Evolutionary conservation across 2,797 vertebrate species (phyloP), one percentile per base, ranked within the genome.

Genomic region (Brachymystax lenok): DNA sequence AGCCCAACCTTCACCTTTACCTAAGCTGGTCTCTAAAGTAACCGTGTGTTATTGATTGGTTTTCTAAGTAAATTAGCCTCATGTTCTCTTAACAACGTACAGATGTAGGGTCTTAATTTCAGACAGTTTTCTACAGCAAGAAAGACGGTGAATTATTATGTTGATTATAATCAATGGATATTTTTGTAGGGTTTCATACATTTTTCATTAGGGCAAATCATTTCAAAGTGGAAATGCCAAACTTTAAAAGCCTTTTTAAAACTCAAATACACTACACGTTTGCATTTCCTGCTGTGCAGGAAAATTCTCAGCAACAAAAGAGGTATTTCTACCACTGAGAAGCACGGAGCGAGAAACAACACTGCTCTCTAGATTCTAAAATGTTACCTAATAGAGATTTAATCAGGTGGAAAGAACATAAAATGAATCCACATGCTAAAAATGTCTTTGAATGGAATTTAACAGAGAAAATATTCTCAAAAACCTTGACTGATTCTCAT

Each of bases 41-140:
- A 61, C 59, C 0, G 7, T 84, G 75, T 73, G 33, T 84, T 84
- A 83, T 79, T 85, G 75, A 80, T 75, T 63, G 66, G 67, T 28
- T 72, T 79, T 82, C 51, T 75, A 75, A 88, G 69, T 80, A 70
- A 84, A 88, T 89, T 82, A 79, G 78, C 82, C 61, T n/a, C 76
- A 27, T 30, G 24, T 79, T 70, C 72, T 77, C 70, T 73, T 21
- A 75, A 75, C 73, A 75, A 77, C 46, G 82, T 35, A 24, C 59
- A 21, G 59, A 61, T 21, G 59, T 46, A 46, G 40, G 10, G 10
- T 46, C 40, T 46, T 13, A 13, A 46, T 46, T 46, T 46, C 2
- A 46, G 40, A 12, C 10, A 46, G 10, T 3, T 46, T 46, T 12
- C 40, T 46, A 46, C 10, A 46, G 40, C 40, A 46, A 10, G 10